These are phyloP conservation scores for Theocolax elegans DNA, from an alignment of 1,140 invertebrate genomes.

Conservation along the genomic window DNA sequence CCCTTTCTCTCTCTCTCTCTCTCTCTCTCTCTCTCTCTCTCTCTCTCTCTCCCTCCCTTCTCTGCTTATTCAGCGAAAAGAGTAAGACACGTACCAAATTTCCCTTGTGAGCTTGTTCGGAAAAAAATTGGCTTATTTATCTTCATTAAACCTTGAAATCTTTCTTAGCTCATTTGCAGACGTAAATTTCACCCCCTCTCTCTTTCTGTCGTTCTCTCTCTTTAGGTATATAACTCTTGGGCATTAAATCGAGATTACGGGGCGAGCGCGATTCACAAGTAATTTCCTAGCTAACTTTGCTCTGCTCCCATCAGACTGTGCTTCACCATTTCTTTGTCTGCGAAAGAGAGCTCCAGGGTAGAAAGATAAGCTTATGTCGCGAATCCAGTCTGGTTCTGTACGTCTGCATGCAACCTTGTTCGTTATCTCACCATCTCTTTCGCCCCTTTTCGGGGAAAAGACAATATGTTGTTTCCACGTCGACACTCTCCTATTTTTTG, in stretches of 20 bases:
- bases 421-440: too few relatives aligned
- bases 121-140: conserved; percentile 29
- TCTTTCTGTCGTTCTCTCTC: background rate
- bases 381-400: conserved; percentile 39
- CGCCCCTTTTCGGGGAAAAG: conserved; percentile 38
- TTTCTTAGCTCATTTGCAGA: conserved; percentile 21
- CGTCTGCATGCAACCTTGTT: conserved; percentile 18
- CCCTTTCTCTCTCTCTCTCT: background rate
- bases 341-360: background rate
- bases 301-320: background rate
- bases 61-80: too few relatives aligned
- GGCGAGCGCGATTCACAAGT: conserved; percentile 4
- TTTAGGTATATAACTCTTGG: background rate
- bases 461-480: too few relatives aligned
- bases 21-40: background rate
- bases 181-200: background rate
- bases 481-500: too few relatives aligned
- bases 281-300: conserved; percentile 32
- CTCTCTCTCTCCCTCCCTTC: too few relatives aligned
- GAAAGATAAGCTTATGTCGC: background rate
- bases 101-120: background rate
- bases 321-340: conserved; percentile 1
- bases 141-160: conserved; percentile 31
- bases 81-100: background rate
- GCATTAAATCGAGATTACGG: conserved; percentile 37